Evolutionary conservation across 2,113 vertebrate genomes (phyloP).

Genomic region (Chaetorhynchus papuensis): DNA sequence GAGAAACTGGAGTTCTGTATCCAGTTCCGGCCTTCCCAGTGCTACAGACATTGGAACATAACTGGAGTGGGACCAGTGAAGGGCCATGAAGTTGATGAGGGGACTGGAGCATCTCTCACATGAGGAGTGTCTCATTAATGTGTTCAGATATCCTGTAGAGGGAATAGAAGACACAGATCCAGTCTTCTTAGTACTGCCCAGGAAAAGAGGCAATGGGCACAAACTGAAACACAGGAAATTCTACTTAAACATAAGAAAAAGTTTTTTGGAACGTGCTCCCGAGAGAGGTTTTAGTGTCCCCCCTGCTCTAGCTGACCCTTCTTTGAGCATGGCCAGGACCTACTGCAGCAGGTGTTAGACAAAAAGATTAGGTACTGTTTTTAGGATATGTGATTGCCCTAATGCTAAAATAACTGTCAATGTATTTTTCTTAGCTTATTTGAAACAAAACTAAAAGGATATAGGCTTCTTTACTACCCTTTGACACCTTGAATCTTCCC

Average conservation of each 20-base stretch:
- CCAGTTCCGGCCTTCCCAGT: background rate
- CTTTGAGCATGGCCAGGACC: background rate
- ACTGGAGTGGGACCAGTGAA: background rate
- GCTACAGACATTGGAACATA: background rate
- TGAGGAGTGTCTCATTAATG: background rate
- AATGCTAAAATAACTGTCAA: background rate
- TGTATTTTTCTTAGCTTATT: background rate
- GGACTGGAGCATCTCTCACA: background rate
- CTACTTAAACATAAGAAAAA: background rate
- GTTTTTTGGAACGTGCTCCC: background rate
- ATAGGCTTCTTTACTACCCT: background rate
- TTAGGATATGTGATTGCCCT: background rate
- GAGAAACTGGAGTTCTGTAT: background rate
- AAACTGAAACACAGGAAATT: background rate
- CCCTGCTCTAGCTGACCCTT: background rate
- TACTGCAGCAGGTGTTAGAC: background rate
- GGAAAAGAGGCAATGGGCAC: background rate
- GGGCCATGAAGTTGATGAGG: background rate
- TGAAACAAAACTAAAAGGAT: background rate
- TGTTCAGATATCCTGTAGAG: background rate
- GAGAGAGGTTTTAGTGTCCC: too few species aligned
- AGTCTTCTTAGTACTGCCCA: background rate
- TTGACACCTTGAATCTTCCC: background rate
- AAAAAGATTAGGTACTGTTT: background rate
- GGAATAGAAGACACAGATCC: background rate